Base-by-base conservation (phyloP, 2,797 vertebrate genomes). In the Gymnothorax reevesii region DNA sequence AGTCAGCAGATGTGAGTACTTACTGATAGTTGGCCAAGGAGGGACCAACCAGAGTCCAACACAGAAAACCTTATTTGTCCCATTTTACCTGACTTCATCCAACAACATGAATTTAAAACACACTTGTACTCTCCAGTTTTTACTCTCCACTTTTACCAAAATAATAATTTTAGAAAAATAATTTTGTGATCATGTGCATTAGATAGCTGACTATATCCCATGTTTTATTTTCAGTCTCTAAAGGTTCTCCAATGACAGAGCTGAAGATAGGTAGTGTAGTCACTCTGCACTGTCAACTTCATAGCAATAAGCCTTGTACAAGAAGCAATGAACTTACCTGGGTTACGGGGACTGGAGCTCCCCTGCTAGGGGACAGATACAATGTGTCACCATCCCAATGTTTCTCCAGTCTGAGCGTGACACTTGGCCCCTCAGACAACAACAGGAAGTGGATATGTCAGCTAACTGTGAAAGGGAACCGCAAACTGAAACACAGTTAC, bases 391-490 rank as follows among this genome's bases (percentile, higher is more conserved):
- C 7, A 9, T 54, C 22, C 49, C 4, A 20, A 3, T 54, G 60
- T n/a, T 27, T 33, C 59, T 69, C 60, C 83, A 55, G 4, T 84
- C 83, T 84, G 59, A 64, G 33, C 10, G 20, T 66, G 60, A 84
- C 83, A 3, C 62, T 84, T 59, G 27, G 42, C 27, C 57, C 4
- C 33, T 83, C 83, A 69, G 83, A 69, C 33, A 20, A 62, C 17
- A 69, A 84, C 60, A 71, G 62, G 86, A 73, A 49, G 8, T 83
- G 60, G 85, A 66, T 6, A 20, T 86, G 85, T 57, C 77, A 69
- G 59, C 60, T 86, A 25, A 71, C 15, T 49, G n/a, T n/a, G 4
- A 10, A 33, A 12, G 9, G 7, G 17, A 22, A 59, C 1, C 4
- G 15, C 15, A 57, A 75, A 13, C 27, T 57, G 64, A 49, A 22